Evolutionary conservation across 2,888 invertebrate species (phyloP).

Genomic region (Serrognathus titanus): DNA sequence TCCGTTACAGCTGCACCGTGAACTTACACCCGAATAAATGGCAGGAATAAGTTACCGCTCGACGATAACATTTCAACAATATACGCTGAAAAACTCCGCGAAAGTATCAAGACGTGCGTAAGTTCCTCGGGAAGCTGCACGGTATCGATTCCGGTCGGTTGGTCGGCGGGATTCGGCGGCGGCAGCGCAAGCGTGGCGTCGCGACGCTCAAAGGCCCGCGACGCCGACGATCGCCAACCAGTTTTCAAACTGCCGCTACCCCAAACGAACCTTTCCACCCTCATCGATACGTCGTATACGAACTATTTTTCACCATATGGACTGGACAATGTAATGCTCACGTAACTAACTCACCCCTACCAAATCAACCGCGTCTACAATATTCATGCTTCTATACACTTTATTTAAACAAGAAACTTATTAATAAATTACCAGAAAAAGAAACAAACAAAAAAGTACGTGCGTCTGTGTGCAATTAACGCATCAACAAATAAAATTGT

Average conservation of each 20-base stretch:
- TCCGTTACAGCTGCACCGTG: too few species aligned
- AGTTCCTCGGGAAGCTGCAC: conserved; percentile 19
- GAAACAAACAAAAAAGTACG: too few species aligned
- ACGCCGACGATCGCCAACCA: conserved; percentile 29
- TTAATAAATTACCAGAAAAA: too few species aligned
- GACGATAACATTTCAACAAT: too few species aligned
- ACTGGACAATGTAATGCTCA: neutral
- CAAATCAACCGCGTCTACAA: too few species aligned
- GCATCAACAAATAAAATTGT: too few species aligned
- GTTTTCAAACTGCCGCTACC: conserved; percentile 27
- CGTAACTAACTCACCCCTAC: neutral
- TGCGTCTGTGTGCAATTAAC: too few species aligned
- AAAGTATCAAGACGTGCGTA: conserved; percentile 22
- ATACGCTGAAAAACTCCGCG: neutral
- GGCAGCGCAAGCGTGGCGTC: conserved; percentile 29
- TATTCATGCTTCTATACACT: too few species aligned
- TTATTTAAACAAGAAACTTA: too few species aligned
- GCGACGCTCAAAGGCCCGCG: conserved; percentile 26
- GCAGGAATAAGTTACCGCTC: too few species aligned
- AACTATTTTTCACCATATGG: neutral
- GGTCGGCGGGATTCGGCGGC: conserved; percentile 28
- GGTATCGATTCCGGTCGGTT: conserved; percentile 36
- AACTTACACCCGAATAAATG: too few species aligned
- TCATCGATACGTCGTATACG: neutral
- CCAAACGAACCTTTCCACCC: conserved; percentile 22